Percentiles rank a stretch among this genome's conserved stretches.
Evolutionary conservation across 2,113 vertebrate genomes (phyloP).

Genomic region (Sylvia atricapilla): DNA sequence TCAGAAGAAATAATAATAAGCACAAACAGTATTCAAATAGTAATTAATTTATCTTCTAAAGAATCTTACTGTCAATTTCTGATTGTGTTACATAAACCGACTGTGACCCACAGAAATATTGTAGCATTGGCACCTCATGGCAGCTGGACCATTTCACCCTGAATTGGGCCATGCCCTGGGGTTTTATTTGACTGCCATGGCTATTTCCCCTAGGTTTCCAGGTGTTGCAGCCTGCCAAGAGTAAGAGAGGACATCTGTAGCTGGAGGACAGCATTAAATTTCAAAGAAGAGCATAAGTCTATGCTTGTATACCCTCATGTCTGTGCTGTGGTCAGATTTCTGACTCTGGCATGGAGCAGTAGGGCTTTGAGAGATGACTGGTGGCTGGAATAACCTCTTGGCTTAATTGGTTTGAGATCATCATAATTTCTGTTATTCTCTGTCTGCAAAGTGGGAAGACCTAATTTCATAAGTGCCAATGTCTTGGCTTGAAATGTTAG

Average conservation of each 20-base stretch:
- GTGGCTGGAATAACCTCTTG: background rate
- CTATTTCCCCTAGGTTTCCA: background rate
- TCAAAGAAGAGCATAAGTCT: background rate
- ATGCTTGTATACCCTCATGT: background rate
- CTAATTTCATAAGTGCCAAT: background rate
- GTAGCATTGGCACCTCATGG: background rate
- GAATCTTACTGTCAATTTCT: background rate
- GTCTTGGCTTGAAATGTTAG: background rate
- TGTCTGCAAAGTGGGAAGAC: background rate
- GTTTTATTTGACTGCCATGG: background rate
- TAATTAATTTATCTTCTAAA: background rate
- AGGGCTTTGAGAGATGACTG: background rate
- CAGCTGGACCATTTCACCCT: background rate
- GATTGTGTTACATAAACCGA: background rate
- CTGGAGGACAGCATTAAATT: background rate
- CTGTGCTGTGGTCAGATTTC: background rate
- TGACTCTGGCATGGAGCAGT: background rate
- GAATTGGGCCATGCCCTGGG: background rate
- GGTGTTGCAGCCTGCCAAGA: background rate
- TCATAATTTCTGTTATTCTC: background rate
- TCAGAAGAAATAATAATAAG: accelerated
- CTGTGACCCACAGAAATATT: background rate
- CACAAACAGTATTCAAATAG: background rate
- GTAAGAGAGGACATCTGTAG: background rate
- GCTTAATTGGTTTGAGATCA: background rate